A percentile compares a stretch with the other conserved stretches of the same genome.
These are phyloP conservation scores for Archilochus colubris DNA, from an alignment of 2,113 vertebrate genomes.

Conservation along the genomic window DNA sequence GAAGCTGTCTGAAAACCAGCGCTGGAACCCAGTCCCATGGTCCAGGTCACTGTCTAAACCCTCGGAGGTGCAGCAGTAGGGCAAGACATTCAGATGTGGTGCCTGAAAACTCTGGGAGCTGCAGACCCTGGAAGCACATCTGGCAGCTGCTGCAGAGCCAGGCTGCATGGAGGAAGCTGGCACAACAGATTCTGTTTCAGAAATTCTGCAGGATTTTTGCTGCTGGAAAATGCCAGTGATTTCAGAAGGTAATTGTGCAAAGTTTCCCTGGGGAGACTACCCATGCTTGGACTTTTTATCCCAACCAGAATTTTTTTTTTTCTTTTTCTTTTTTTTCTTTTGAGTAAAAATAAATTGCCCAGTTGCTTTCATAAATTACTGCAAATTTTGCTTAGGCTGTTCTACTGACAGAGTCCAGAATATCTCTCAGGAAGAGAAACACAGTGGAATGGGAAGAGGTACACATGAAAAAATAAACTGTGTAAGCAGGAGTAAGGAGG, in stretches of 20 bases:
- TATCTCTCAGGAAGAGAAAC: neutral
- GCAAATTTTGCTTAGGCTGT: neutral
- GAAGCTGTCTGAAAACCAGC: neutral
- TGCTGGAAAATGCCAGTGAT: neutral
- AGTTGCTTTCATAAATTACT: neutral
- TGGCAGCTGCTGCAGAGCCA: neutral
- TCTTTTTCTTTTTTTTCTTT: neutral
- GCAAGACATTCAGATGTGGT: accelerated
- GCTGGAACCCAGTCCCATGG: neutral
- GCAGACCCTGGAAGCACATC: neutral
- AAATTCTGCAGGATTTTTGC: neutral
- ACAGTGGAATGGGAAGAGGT: neutral
- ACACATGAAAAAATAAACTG: neutral
- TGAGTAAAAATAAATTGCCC: neutral
- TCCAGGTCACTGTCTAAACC: neutral
- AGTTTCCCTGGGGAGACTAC: neutral
- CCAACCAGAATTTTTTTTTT: neutral
- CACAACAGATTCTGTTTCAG: neutral
- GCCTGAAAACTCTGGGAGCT: neutral
- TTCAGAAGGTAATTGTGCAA: neutral
- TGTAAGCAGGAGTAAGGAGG: neutral
- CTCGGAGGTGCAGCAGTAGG: neutral
- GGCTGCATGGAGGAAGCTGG: neutral
- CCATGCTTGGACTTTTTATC: neutral
- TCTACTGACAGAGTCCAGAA: neutral